These are phyloP conservation scores for Pimephales promelas DNA, from an alignment of 2,113 vertebrate genomes.

Conservation along the genomic window DNA sequence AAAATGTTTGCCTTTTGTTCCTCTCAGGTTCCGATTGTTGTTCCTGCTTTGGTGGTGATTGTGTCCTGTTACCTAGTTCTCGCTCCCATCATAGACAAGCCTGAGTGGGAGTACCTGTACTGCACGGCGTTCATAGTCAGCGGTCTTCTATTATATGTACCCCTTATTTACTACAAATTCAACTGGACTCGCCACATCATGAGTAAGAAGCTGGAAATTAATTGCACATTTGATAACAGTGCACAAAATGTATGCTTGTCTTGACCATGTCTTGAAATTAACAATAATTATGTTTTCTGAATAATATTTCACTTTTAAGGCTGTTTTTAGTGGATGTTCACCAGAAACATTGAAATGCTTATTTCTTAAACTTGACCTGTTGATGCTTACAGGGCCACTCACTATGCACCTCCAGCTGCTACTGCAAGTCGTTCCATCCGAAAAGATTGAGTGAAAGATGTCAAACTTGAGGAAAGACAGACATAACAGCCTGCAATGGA, in stretches of 20 bases:
- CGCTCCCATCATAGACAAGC: slow-evolving; percentile 86
- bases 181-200: slow-evolving; percentile 82
- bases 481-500: slow-evolving; percentile 8
- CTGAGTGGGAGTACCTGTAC: slow-evolving; percentile 87
- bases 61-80: slow-evolving; percentile 82
- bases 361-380: slow-evolving; percentile 6
- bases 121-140: slow-evolving; percentile 86
- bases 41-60: slow-evolving; percentile 79
- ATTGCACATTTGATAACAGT: background rate
- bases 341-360: background rate
- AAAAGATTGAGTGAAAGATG: slow-evolving; percentile 68
- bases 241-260: background rate
- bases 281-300: background rate
- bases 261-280: background rate
- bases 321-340: background rate
- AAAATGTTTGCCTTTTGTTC: slow-evolving; percentile 32
- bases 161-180: slow-evolving; percentile 84
- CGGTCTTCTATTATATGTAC: slow-evolving; percentile 85
- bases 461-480: background rate
- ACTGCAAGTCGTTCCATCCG: slow-evolving; percentile 89
- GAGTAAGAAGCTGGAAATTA: slow-evolving; percentile 76
- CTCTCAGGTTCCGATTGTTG: slow-evolving; percentile 84
- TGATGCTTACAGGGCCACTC: slow-evolving; percentile 75
- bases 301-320: background rate
- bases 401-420: slow-evolving; percentile 91